phyloP scores from a whole-genome alignment of 2,888 invertebrate genomes.

The Exocentrus adspersus region DNA sequence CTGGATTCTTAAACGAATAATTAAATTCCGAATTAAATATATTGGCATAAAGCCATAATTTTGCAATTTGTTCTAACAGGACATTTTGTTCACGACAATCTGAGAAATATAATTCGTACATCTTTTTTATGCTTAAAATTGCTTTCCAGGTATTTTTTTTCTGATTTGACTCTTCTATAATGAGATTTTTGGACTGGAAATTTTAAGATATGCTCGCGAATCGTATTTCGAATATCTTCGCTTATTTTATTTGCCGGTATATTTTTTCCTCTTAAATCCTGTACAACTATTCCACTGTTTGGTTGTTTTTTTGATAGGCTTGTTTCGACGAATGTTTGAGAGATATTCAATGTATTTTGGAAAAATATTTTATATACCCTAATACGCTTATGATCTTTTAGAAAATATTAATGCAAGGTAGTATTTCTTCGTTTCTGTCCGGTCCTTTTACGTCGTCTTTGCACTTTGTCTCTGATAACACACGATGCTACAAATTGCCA shows the following conservation, averaged over 20 bases:
- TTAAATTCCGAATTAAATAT: slow-evolving; percentile 40
- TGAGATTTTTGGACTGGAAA: slow-evolving; percentile 33
- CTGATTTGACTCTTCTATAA: slow-evolving; percentile 32
- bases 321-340: slow-evolving; percentile 21
- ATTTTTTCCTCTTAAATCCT: slow-evolving; percentile 29
- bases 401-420: slow-evolving; percentile 22
- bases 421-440: slow-evolving; percentile 11
- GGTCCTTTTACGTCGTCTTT: slow-evolving; percentile 11
- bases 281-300: slow-evolving; percentile 16
- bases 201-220: slow-evolving; percentile 32
- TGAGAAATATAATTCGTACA: slow-evolving; percentile 30
- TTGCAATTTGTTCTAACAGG: slow-evolving; percentile 25
- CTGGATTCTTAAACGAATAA: slow-evolving; percentile 25
- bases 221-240: slow-evolving; percentile 22
- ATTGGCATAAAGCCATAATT: slow-evolving; percentile 36
- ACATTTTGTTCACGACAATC: slow-evolving; percentile 13
- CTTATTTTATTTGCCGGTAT: slow-evolving; percentile 26
- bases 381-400: slow-evolving; percentile 7
- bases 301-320: slow-evolving; percentile 23
- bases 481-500: slow-evolving; percentile 21
- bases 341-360: slow-evolving; percentile 22
- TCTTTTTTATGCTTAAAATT: slow-evolving; percentile 33
- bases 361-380: slow-evolving; percentile 25
- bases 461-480: slow-evolving; percentile 2
- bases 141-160: slow-evolving; percentile 37